phyloP scores from a whole-genome alignment of 2,113 vertebrate species.

The Clupea harengus region DNA sequence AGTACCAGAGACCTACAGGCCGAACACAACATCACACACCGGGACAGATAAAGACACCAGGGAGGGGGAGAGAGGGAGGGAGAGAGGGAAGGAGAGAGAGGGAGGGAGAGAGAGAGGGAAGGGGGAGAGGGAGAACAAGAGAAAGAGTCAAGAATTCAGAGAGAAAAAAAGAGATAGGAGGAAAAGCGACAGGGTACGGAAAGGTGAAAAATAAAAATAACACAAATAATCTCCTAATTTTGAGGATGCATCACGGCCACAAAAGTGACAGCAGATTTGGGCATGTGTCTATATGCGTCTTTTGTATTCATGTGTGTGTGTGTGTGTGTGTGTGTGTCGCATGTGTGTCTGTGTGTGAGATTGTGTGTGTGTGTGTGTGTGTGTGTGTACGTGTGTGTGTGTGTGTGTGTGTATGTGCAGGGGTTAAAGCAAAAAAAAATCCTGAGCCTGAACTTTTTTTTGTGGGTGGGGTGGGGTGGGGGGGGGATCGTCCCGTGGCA shows the following conservation, averaged over 20 bases:
- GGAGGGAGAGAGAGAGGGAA: neutral
- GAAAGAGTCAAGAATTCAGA: neutral
- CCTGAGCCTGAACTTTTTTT: no score
- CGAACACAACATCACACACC: neutral
- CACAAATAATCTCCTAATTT: neutral
- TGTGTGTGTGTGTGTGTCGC: neutral
- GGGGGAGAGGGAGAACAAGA: neutral
- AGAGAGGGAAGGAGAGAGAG: neutral
- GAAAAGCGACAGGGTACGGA: slow-evolving; percentile 38
- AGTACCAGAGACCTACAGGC: neutral
- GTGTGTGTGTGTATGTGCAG: neutral
- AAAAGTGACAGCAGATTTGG: no score
- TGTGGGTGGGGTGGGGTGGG: no score
- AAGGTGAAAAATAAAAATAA: slow-evolving; percentile 37
- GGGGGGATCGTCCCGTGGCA: no score
- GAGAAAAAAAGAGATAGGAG: neutral
- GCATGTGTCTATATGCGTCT: neutral
- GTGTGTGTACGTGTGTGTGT: neutral
- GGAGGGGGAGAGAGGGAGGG: neutral
- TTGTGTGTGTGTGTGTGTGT: neutral
- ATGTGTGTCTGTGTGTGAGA: neutral
- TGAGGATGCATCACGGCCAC: no score
- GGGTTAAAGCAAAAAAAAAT: no score
- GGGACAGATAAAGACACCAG: neutral
- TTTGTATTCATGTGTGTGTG: neutral